Conservation (phyloP, 92 coral and sea anemone genomes). For the Chrysogorgia sp. region DNA sequence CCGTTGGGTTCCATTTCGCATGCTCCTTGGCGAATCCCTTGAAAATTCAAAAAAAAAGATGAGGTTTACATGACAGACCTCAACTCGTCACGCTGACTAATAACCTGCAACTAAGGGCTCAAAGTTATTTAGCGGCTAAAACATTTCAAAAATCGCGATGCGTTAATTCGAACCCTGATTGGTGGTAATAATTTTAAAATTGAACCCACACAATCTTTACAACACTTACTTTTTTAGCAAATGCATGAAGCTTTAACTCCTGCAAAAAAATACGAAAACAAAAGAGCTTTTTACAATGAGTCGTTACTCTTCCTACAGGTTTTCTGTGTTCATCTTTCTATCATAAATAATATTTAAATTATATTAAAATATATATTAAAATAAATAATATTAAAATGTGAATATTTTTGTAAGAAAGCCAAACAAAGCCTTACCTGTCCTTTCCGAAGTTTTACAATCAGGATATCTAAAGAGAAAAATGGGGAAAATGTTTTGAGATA, state of each 20-base stretch:
- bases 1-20: conserved; percentile 99
- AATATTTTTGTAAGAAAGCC: too few relatives aligned
- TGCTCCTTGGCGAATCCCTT: conserved; percentile 99
- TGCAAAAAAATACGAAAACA: not conserved
- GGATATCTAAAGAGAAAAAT: conserved; percentile 72
- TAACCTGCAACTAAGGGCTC: too few relatives aligned
- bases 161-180: too few relatives aligned
- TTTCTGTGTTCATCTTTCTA: too few relatives aligned
- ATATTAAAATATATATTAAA: too few relatives aligned
- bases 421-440: conserved; percentile 66
- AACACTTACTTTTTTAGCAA: conserved; percentile 86
- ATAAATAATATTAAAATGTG: too few relatives aligned
- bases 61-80: not conserved
- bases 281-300: not conserved
- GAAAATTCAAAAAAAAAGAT: not conserved
- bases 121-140: too few relatives aligned
- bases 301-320: too few relatives aligned
- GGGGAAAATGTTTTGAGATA: not conserved
- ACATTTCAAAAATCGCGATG: too few relatives aligned
- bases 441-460: conserved; percentile 94
- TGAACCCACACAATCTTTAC: too few relatives aligned
- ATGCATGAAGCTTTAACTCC: conserved; percentile 91
- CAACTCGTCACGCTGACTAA: not conserved
- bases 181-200: too few relatives aligned
- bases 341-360: too few relatives aligned